Evolutionary conservation across 2,797 vertebrate genomes (phyloP).

Genomic region (Sus cebifrons): DNA sequence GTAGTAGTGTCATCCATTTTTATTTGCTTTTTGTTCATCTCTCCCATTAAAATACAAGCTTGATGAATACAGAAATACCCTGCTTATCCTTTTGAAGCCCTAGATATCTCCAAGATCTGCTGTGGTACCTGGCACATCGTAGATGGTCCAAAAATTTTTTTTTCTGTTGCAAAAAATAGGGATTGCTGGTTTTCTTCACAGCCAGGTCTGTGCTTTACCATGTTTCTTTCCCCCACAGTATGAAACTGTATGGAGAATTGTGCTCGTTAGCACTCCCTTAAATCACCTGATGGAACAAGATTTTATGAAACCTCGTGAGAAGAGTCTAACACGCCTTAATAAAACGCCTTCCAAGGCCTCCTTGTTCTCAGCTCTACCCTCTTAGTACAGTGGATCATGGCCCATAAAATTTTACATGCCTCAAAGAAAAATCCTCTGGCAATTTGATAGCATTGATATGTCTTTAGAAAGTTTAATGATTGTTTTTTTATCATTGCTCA

Average conservation of each 20-base stretch:
- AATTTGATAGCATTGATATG: not conserved
- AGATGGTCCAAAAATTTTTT: not conserved
- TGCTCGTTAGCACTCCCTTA: not conserved
- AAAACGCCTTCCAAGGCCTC: not conserved
- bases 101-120: not conserved
- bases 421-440: not conserved
- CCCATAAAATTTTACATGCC: not conserved
- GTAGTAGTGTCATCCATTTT: not conserved
- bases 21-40: not conserved
- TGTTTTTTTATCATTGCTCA: constrained; percentile 1
- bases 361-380: not conserved
- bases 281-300: not conserved
- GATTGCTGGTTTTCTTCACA: not conserved
- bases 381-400: not conserved
- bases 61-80: not conserved
- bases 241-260: not conserved
- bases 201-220: not conserved
- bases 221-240: not conserved
- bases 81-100: not conserved
- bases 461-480: constrained; percentile 59
- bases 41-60: not conserved
- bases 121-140: not conserved
- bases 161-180: not conserved
- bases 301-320: not conserved
- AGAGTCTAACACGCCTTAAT: not conserved